These are phyloP conservation scores for Stratiolaelaps scimitus DNA, from an alignment of 1,140 invertebrate genomes.

Conservation along the genomic window DNA sequence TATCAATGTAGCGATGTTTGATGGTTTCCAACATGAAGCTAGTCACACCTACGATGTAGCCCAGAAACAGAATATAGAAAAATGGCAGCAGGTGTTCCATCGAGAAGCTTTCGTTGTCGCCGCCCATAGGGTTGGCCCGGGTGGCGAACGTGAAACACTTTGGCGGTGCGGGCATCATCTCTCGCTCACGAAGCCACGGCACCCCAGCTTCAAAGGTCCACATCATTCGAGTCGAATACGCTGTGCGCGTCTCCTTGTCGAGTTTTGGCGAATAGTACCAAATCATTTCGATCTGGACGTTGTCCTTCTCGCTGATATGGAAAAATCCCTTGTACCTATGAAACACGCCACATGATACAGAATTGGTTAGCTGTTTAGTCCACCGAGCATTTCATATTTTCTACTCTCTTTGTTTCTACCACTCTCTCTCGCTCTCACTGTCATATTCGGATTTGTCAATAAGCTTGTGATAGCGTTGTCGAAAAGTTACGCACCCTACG, in stretches of 20 bases:
- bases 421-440: too few species aligned
- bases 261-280: constrained; percentile 24
- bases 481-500: too few species aligned
- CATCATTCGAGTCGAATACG: not conserved
- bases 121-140: not conserved
- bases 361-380: too few species aligned
- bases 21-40: not conserved
- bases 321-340: constrained; percentile 1
- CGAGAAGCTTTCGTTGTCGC: not conserved
- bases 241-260: not conserved
- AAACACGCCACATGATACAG: too few species aligned
- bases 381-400: too few species aligned
- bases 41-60: not conserved
- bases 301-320: constrained; percentile 2
- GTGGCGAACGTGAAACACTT: not conserved
- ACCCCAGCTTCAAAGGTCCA: constrained; percentile 20
- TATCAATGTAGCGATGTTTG: too few species aligned
- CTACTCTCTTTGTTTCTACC: too few species aligned
- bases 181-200: not conserved
- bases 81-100: not conserved
- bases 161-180: not conserved
- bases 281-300: not conserved
- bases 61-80: not conserved
- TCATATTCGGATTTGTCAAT: too few species aligned
- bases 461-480: too few species aligned